Percentiles rank a stretch among this genome's conserved stretches.
These are phyloP conservation scores for Sinotaia quadrata DNA, from an alignment of 2,888 invertebrate genomes.

Conservation along the genomic window DNA sequence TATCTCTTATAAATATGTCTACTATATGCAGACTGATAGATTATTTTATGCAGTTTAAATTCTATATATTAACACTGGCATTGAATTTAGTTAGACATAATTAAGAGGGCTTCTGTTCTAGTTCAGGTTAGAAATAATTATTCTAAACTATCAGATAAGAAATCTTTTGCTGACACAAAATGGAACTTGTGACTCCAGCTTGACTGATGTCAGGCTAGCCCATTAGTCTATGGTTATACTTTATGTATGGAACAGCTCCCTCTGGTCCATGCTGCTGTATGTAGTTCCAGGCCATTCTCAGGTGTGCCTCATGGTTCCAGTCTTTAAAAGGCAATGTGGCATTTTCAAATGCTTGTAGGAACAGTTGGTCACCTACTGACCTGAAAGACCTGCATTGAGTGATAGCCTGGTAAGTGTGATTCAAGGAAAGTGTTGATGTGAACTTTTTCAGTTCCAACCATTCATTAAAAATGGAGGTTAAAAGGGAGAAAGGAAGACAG, in stretches of 20 bases:
- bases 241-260: slow-evolving; percentile 63
- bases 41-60: too few species aligned
- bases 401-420: too few species aligned
- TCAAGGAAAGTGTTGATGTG: too few species aligned
- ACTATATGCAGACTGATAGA: too few species aligned
- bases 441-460: too few species aligned
- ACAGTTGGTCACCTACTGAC: slow-evolving; percentile 68
- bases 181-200: background rate
- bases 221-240: slow-evolving; percentile 52
- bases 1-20: too few species aligned
- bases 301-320: slow-evolving; percentile 70
- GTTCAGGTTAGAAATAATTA: too few species aligned
- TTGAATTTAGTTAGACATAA: too few species aligned
- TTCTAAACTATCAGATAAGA: background rate
- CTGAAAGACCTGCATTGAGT: slow-evolving; percentile 61
- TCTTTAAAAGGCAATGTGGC: slow-evolving; percentile 67
- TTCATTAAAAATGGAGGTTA: background rate
- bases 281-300: slow-evolving; percentile 71
- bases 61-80: too few species aligned
- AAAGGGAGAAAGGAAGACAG: too few species aligned
- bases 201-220: background rate
- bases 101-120: too few species aligned
- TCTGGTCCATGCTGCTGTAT: slow-evolving; percentile 64
- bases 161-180: background rate
- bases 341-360: slow-evolving; percentile 69